phyloP scores from a whole-genome alignment of 2,113 vertebrate species.

The Poecile atricapillus region DNA sequence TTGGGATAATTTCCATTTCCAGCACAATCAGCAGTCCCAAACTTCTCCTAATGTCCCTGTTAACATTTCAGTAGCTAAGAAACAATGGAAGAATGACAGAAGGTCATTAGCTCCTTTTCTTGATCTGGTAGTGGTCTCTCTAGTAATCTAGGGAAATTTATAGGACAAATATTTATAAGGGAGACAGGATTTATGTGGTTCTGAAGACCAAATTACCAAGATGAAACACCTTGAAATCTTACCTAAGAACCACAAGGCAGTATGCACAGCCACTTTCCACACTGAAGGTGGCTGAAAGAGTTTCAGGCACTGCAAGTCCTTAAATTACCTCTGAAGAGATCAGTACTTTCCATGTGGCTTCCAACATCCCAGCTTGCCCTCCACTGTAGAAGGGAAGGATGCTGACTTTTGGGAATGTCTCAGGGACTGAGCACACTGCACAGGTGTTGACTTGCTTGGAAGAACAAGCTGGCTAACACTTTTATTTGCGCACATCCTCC shows the following conservation, averaged over 20 bases:
- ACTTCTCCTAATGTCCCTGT: background rate
- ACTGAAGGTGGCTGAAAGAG: background rate
- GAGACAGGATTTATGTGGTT: background rate
- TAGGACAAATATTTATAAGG: background rate
- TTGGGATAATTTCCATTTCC: background rate
- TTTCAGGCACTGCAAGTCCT: background rate
- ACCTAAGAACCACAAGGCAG: background rate
- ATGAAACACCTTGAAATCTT: background rate
- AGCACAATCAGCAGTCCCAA: background rate
- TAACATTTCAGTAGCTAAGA: background rate
- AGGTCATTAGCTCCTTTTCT: background rate
- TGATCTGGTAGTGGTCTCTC: background rate
- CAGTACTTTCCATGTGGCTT: background rate
- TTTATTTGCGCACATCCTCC: background rate
- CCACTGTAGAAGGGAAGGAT: background rate
- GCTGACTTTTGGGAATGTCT: background rate
- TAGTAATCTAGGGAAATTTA: background rate
- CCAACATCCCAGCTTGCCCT: background rate
- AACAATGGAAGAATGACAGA: background rate
- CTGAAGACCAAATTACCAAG: background rate
- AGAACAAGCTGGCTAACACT: background rate
- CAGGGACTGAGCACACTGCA: background rate
- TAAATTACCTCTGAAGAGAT: background rate
- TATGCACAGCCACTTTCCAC: background rate
- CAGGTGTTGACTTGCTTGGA: background rate